Evolutionary conservation across 2,797 vertebrate genomes (phyloP).

Genomic region (Phrynocephalus forsythii): DNA sequence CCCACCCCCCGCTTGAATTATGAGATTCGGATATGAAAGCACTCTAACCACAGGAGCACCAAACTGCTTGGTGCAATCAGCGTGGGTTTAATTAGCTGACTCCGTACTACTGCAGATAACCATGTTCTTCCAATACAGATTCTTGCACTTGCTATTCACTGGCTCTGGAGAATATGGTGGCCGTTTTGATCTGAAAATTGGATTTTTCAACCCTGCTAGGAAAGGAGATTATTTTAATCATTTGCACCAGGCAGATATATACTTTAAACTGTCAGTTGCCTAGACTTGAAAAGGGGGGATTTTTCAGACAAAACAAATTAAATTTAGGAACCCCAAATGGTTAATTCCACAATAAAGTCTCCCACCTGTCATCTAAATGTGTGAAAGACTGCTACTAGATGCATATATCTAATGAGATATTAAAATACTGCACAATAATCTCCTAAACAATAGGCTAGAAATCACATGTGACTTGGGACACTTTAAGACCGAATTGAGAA

Average conservation of each 20-base stretch:
- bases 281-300: background rate
- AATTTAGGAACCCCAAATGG: constrained; percentile 13
- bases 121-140: constrained; percentile 10
- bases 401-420: background rate
- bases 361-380: background rate
- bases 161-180: background rate
- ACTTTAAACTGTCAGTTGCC: constrained; percentile 9
- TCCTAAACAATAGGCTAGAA: background rate
- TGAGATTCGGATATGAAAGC: background rate
- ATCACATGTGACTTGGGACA: background rate
- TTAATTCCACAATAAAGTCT: background rate
- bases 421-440: background rate
- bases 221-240: constrained; percentile 40
- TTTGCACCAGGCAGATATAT: constrained; percentile 7
- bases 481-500: background rate
- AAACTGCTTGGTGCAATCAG: background rate
- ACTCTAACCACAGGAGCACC: background rate
- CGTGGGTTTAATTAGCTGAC: background rate
- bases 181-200: constrained; percentile 40
- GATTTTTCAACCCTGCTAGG: constrained; percentile 26
- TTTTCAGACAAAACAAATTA: constrained; percentile 15
- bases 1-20: rapidly evolving
- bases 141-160: background rate
- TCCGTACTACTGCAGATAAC: background rate
- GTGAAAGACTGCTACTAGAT: background rate